Base-by-base conservation (phyloP, 2,113 vertebrate genomes). In the Mirounga angustirostris region DNA sequence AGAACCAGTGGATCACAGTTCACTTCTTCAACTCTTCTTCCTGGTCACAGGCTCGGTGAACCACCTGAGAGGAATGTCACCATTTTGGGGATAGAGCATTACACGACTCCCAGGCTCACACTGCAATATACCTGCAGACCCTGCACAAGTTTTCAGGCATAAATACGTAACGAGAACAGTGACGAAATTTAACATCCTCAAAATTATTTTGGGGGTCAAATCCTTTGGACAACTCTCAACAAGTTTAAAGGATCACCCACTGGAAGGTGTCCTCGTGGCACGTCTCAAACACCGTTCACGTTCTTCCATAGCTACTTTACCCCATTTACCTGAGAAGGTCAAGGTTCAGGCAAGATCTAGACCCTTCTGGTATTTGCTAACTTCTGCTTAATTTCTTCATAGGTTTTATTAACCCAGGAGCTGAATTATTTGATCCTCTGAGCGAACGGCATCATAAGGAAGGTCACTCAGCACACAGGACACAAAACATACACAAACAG, bases 401-500 rank as follows among this genome's bases (percentile, higher is more conserved):
- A 61, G 85, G 21, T 18, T 24, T 78, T 89, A 30, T 74, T 89
- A 63, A 63, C 12, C 33, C 7, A 43, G 78, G 81, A 89, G 56
- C 26, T 15, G 46, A 63, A 76, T 43, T 19, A 50, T 50, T 46
- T 59, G 74, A 88, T 46, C 50, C 5, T 81, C 58, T 26, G n/a
- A 65, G 58, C 1, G 15, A 67, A 69, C 0, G 11, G 81, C 65
- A 89, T 22, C 6, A 14, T 10, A 19, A 71, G 21, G 56, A 91
- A 97, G 86, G 92, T 81, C 59, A 71, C 54, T 22, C 28, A 78
- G 54, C 19, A 40, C 52, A 30, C 5, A 69, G 43, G 50, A 54
- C 26, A 18, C 10, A 5, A 33, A 56, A 89, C 69, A 69, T 52
- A 97, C 93, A 98, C 76, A 36, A 81, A 73, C 2, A 40, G 50